Base-by-base conservation (phyloP, 2,888 invertebrate species). In the Lithosia quadra region DNA sequence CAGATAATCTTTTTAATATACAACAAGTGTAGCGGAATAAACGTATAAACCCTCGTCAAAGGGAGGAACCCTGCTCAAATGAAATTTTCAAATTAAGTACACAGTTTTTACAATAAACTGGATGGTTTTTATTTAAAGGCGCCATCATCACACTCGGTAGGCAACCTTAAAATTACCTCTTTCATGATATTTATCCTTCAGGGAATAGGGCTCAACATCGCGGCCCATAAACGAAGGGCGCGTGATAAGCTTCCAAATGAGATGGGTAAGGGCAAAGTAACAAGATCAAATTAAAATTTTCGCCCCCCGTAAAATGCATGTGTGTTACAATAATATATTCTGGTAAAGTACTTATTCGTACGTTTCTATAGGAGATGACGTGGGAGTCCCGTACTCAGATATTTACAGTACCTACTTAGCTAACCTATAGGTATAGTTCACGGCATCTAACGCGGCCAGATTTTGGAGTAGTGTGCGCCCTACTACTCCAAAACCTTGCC, bases 231-330 rank as follows among this genome's bases (percentile, higher is more conserved):
- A 3, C 9, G 33, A 7, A 15, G 13, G 10, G 21, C 49, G 13
- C 34, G n/a, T 67, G 73, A 70, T 66, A 63, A 60, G 69, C 68
- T 75, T 72, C 65, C 76, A 82, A 85, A 84, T 84, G 83, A 85
- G 83, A 81, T 79, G 80, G 84, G 84, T 74, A 78, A 75, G 82
- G 74, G 76, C 75, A 73, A 77, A 76, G 78, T 85, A 79, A 83
- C 77, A 77, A 82, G 78, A 85, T 81, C 80, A 85, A 86, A 86
- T 86, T 86, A 84, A 86, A 86, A 85, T 82, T 78, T 82, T 69
- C 77, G 71, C 74, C 71, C 77, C 68, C 73, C 79, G 78, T 81
- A 75, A 78, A 79, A 80, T 74, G 77, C 74, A 79, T 78, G 76
- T 75, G 82, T 82, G 85, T 76, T 53, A 49, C 28, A 59, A n/a